Percentiles rank a stretch among this genome's conserved stretches.
phyloP scores from a whole-genome alignment of 2,113 vertebrate species.

The Hiodon alosoides region DNA sequence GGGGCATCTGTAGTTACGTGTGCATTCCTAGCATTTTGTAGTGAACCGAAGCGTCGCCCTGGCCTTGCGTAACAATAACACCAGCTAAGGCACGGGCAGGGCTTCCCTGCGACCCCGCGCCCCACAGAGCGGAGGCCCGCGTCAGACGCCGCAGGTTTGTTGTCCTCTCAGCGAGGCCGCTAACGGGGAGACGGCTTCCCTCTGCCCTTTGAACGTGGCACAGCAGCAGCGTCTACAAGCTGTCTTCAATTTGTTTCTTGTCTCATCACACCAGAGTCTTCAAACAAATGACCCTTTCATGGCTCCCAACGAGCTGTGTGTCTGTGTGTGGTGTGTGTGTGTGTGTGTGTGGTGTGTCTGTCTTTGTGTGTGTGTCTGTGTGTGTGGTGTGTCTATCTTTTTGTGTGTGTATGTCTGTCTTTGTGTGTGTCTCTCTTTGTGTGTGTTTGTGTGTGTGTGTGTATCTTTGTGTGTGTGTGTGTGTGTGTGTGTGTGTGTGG shows the following conservation, averaged over 20 bases:
- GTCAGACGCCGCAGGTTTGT: not conserved
- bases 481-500: not conserved
- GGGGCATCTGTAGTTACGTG: no score
- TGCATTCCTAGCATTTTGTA: no score
- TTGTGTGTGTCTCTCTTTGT: not conserved
- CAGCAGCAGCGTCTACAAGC: not conserved
- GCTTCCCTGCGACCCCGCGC: no score
- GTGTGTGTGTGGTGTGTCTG: not conserved
- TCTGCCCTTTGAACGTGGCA: not conserved
- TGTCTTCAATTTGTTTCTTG: not conserved
- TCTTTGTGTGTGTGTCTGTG: not conserved
- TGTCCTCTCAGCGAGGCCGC: not conserved
- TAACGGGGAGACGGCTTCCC: not conserved
- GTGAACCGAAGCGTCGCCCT: no score
- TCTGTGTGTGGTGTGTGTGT: not conserved
- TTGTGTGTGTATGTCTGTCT: slow-evolving; percentile 21
- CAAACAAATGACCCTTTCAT: no score
- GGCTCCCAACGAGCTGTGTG: no score
- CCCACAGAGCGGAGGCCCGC: no score
- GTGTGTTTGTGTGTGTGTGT: not conserved
- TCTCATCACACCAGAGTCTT: not conserved
- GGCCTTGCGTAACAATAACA: no score
- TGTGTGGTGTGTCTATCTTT: slow-evolving; percentile 22
- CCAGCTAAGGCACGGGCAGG: no score
- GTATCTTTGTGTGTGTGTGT: not conserved